A percentile compares a stretch with the other conserved stretches of the same genome.
Conservation (phyloP, 2,888 invertebrate genomes). For the Drosophila melanosoma region DNA sequence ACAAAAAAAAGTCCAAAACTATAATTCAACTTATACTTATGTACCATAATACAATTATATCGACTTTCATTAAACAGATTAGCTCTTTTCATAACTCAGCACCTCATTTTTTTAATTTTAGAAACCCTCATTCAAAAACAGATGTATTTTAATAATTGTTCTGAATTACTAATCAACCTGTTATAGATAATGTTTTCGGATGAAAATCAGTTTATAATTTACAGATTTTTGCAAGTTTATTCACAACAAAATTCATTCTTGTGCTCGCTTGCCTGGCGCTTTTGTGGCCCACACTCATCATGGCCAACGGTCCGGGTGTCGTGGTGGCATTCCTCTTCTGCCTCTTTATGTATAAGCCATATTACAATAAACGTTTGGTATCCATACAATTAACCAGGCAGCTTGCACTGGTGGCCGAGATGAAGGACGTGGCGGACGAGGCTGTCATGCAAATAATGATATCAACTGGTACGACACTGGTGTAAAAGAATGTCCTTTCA, state of each 20-base stretch:
- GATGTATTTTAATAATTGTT: neutral
- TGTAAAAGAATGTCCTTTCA: slow-evolving; percentile 3
- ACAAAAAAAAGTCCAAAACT: too few relatives aligned
- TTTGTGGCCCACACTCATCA: slow-evolving; percentile 13
- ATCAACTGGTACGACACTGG: too few relatives aligned
- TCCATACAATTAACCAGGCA: too few relatives aligned
- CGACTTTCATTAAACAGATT: too few relatives aligned
- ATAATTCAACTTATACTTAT: too few relatives aligned
- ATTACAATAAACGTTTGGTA: too few relatives aligned
- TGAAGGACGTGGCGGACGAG: neutral
- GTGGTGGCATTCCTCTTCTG: neutral
- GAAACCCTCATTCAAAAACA: neutral
- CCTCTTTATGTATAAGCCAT: too few relatives aligned
- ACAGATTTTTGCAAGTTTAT: neutral
- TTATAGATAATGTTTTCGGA: slow-evolving; percentile 1
- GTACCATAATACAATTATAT: too few relatives aligned
- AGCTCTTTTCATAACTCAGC: neutral
- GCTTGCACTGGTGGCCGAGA: neutral
- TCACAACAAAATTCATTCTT: slow-evolving; percentile 38
- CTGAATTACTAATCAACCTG: neutral
- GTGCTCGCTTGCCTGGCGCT: slow-evolving; percentile 32
- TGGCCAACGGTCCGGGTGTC: neutral
- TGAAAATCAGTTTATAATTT: slow-evolving; percentile 17
- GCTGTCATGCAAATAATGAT: neutral
- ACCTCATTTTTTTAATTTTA: neutral